Conservation (phyloP, 2,888 invertebrate genomes). For the Tipula lateralis region DNA sequence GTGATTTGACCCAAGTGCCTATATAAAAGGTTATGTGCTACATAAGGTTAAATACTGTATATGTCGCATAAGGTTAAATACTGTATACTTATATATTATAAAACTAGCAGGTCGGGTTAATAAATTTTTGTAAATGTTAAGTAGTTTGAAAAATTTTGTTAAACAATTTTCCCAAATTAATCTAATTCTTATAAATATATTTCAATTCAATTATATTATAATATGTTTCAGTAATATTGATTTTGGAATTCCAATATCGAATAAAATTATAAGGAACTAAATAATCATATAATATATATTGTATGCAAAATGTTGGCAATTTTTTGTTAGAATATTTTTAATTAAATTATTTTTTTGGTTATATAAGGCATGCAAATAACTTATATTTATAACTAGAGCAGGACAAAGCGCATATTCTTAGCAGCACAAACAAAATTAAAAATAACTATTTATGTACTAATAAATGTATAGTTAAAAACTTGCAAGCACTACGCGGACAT, state of each 20-base stretch:
- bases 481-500: neutral
- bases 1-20: neutral
- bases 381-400: neutral
- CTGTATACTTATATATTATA: neutral
- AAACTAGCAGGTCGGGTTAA: neutral
- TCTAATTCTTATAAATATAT: neutral
- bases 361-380: neutral
- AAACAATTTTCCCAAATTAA: neutral
- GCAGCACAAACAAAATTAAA: neutral
- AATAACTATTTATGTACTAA: too few species aligned
- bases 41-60: neutral
- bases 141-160: neutral
- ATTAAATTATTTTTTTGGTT: neutral
- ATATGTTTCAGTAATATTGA: neutral
- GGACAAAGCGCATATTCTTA: neutral
- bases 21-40: neutral
- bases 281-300: neutral
- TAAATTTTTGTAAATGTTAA: neutral
- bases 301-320: neutral
- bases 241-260: neutral
- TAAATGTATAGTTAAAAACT: neutral
- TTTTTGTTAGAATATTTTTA: neutral
- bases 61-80: neutral
- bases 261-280: neutral
- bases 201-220: neutral